Conservation (phyloP, 2,888 invertebrate genomes). For the Nymphalis c-album region DNA sequence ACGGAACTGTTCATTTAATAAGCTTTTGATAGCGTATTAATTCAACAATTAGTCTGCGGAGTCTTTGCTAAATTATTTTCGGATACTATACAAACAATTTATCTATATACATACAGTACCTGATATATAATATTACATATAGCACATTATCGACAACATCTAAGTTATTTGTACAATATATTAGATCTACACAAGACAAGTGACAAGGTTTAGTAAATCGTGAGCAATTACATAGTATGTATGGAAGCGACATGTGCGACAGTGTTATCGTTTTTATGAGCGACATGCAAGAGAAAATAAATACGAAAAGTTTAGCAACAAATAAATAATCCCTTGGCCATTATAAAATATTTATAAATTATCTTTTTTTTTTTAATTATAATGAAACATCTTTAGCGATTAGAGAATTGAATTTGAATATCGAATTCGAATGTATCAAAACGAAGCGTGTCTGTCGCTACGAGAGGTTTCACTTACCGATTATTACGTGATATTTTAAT, state of each 20-base stretch:
- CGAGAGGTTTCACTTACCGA: no score
- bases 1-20: no score
- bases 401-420: not conserved
- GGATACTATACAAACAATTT: no score
- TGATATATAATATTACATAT: no score
- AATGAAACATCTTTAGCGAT: not conserved
- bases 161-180: not conserved
- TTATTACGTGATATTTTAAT: no score
- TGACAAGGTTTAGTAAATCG: not conserved
- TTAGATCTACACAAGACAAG: not conserved
- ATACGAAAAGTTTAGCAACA: not conserved
- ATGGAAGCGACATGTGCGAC: not conserved
- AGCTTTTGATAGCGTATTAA: no score
- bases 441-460: no score
- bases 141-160: not conserved
- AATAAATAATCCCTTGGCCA: not conserved
- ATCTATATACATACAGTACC: no score
- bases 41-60: no score
- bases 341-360: constrained; percentile 2
- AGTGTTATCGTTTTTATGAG: not conserved
- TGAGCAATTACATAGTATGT: not conserved
- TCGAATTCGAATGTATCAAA: no score
- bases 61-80: no score
- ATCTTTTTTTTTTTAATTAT: no score
- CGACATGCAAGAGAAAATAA: constrained; percentile 3